Conservation (phyloP, 2,113 vertebrate genomes). For the Ginglymostoma cirratum region DNA sequence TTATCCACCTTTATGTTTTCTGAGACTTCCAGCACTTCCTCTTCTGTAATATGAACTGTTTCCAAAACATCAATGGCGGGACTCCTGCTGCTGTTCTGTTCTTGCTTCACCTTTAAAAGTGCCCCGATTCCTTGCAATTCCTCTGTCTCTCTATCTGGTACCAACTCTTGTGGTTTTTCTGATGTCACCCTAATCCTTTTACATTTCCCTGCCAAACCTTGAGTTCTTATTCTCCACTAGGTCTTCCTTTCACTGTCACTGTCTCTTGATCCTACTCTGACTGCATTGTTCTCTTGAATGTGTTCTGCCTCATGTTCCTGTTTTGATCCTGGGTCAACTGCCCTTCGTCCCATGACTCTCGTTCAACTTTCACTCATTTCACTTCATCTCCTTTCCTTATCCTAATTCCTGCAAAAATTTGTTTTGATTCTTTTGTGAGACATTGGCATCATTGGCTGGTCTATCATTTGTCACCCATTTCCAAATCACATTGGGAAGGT, state of each 20-base stretch:
- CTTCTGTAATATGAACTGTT: no score
- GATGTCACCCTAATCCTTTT: background rate
- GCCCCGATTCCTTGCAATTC: background rate
- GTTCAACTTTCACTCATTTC: background rate
- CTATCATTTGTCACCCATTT: no score
- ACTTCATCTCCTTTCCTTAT: background rate
- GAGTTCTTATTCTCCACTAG: background rate
- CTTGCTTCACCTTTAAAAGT: background rate
- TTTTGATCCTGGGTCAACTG: background rate
- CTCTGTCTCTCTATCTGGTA: background rate
- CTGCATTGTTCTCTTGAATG: background rate
- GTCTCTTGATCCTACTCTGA: background rate
- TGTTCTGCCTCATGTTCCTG: background rate
- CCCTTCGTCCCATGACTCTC: no score
- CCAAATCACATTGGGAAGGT: no score
- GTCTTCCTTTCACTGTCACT: background rate
- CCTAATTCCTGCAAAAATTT: background rate
- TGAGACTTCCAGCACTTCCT: no score
- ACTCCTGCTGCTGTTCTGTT: background rate
- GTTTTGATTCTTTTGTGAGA: no score
- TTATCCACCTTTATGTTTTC: no score
- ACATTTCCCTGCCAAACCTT: background rate
- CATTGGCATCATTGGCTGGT: no score
- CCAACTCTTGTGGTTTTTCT: background rate
- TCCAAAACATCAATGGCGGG: background rate